Conservation (phyloP, 2,113 vertebrate species). For the Bos javanicus region DNA sequence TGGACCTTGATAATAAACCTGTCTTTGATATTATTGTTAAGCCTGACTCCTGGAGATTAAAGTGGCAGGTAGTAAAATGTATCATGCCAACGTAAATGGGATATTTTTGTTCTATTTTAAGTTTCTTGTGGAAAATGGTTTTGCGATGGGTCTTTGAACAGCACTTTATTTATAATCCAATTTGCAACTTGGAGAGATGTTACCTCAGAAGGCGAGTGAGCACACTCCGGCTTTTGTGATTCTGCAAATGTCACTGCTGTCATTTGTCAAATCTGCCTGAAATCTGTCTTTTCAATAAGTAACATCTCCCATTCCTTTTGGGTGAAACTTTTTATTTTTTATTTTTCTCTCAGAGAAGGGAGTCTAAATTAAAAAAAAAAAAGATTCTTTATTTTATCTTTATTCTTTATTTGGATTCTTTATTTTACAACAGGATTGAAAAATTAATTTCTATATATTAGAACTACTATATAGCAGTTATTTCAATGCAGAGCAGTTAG, state of each 20-base stretch:
- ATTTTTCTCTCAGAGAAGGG: background rate
- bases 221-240: constrained; percentile 30
- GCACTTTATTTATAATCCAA: constrained; percentile 46
- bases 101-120: constrained; percentile 59
- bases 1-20: constrained; percentile 53
- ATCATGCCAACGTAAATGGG: background rate
- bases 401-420: background rate
- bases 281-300: constrained; percentile 45
- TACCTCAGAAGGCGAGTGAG: background rate
- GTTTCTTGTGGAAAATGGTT: constrained; percentile 36
- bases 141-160: constrained; percentile 50
- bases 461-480: background rate
- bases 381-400: too few relatives aligned
- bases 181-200: constrained; percentile 50
- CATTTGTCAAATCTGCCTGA: constrained; percentile 53
- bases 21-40: constrained; percentile 46
- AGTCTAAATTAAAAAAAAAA: constrained; percentile 22
- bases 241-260: constrained; percentile 61
- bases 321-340: constrained; percentile 4
- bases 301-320: constrained; percentile 61
- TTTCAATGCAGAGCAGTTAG: background rate
- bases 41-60: background rate
- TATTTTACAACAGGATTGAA: background rate
- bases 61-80: constrained; percentile 41
- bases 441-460: constrained; percentile 4